These are phyloP conservation scores for Cavia aperea DNA, from an alignment of 2,113 vertebrate genomes.

Conservation along the genomic window DNA sequence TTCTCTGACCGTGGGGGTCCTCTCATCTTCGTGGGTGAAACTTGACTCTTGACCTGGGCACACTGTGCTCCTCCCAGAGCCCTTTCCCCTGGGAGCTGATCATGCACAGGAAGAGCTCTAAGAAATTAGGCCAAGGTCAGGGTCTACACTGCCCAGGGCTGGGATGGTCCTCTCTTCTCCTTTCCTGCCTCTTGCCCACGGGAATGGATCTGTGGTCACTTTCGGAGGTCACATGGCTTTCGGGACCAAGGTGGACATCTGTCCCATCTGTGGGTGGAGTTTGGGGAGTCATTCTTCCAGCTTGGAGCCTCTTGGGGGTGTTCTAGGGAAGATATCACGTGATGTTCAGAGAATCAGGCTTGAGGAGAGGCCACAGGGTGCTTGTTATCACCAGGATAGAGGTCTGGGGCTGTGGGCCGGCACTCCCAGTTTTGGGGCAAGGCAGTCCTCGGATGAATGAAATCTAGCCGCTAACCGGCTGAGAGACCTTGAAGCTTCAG, in stretches of 20 bases:
- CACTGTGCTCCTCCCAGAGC: neutral
- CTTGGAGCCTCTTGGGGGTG: rapidly evolving
- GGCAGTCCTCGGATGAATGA: rapidly evolving
- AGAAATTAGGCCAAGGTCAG: too few species aligned
- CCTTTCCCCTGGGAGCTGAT: neutral
- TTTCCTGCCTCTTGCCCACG: neutral
- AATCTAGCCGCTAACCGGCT: too few species aligned
- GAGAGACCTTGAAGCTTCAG: neutral
- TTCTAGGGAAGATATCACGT: rapidly evolving
- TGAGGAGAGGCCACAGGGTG: neutral
- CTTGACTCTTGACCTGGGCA: neutral
- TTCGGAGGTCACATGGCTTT: neutral
- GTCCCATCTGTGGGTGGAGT: neutral
- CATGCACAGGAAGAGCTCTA: neutral
- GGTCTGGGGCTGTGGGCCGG: too few species aligned
- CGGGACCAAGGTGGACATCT: neutral
- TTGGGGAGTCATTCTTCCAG: neutral
- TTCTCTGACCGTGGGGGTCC: neutral
- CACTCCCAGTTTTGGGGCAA: neutral
- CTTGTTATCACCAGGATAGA: too few species aligned
- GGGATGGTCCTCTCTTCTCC: too few species aligned
- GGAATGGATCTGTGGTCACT: rapidly evolving
- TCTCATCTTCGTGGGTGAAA: neutral
- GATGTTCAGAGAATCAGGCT: neutral
- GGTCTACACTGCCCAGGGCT: neutral